Percentiles rank a stretch among this genome's conserved stretches.
Evolutionary conservation across 2,888 invertebrate genomes (phyloP).

Genomic region (Lacanobia oleracea): DNA sequence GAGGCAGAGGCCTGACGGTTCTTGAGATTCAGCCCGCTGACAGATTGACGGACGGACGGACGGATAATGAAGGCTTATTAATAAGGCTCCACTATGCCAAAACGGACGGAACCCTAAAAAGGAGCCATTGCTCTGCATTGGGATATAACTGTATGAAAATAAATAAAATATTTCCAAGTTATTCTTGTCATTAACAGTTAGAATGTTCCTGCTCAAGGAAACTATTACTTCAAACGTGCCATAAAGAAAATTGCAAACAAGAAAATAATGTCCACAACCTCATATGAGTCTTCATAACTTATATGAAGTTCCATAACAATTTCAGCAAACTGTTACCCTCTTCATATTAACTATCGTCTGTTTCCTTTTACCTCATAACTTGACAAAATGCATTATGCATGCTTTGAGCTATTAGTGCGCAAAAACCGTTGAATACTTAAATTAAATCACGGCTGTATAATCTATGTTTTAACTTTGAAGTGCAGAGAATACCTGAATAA

Average conservation of each 20-base stretch:
- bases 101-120: too few relatives aligned
- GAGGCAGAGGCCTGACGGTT: too few relatives aligned
- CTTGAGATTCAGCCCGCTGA: too few relatives aligned
- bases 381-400: conserved; percentile 31
- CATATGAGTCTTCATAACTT: neutral
- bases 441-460: conserved; percentile 40
- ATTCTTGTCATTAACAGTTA: too few relatives aligned
- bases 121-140: too few relatives aligned
- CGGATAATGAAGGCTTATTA: too few relatives aligned
- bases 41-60: too few relatives aligned
- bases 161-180: too few relatives aligned
- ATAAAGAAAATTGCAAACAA: neutral
- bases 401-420: conserved; percentile 2
- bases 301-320: conserved; percentile 13
- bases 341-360: conserved; percentile 13
- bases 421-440: conserved; percentile 42
- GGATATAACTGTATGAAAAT: too few relatives aligned
- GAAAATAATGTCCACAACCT: conserved; percentile 2
- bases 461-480: conserved; percentile 45
- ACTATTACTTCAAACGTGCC: neutral
- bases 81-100: too few relatives aligned
- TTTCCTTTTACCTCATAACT: conserved; percentile 16
- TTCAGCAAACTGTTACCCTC: conserved; percentile 6
- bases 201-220: neutral
- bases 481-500: conserved; percentile 48